Conservation (phyloP, 2,113 vertebrate genomes). For the Cottus gobio region DNA sequence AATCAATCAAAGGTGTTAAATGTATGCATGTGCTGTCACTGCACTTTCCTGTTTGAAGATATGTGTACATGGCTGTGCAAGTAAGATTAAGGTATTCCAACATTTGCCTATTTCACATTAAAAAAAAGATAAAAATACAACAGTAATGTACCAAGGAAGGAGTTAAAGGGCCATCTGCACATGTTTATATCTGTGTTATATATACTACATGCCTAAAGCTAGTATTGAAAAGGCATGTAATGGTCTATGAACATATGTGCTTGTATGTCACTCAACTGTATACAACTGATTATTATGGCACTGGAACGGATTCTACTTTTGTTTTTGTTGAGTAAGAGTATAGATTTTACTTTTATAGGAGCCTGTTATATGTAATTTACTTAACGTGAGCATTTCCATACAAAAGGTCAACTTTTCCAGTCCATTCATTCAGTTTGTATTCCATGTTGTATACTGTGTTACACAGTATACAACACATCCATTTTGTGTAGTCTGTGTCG, state of each 20-base stretch:
- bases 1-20: slow-evolving; percentile 12
- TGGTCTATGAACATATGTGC: background rate
- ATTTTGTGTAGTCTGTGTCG: too few relatives aligned
- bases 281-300: background rate
- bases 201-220: background rate
- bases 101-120: background rate
- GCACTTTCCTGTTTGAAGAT: background rate
- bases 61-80: background rate
- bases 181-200: background rate
- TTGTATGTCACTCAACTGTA: background rate
- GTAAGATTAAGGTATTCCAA: background rate
- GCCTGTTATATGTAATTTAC: background rate
- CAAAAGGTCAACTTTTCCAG: background rate
- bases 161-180: background rate
- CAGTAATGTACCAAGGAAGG: background rate
- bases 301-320: background rate
- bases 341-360: background rate
- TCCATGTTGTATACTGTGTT: background rate
- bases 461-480: too few relatives aligned
- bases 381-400: background rate
- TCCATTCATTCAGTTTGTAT: background rate
- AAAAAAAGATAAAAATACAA: background rate
- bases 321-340: background rate
- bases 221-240: background rate
- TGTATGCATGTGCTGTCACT: background rate